These are phyloP conservation scores for Hydropsyche tenuis DNA, from an alignment of 1,140 invertebrate genomes.

Conservation along the genomic window DNA sequence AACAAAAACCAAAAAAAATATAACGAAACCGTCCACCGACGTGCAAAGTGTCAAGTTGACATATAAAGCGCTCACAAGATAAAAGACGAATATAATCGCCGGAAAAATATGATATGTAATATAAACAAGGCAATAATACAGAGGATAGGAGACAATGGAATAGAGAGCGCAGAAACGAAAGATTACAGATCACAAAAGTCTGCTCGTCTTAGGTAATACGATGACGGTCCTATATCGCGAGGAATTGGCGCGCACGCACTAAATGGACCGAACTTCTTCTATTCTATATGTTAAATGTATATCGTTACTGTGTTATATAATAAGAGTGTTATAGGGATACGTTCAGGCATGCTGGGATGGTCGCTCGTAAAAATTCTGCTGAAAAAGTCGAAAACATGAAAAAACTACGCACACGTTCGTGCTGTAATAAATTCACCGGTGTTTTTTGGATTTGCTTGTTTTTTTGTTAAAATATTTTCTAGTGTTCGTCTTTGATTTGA, in stretches of 20 bases:
- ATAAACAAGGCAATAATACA: conserved; percentile 36
- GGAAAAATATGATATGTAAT: conserved; percentile 32
- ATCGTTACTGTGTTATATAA: too few species aligned
- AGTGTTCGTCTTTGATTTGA: too few species aligned
- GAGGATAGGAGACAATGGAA: conserved; percentile 11
- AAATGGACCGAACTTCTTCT: conserved; percentile 10
- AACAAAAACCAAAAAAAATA: too few species aligned
- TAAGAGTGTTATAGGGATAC: too few species aligned
- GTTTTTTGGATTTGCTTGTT: too few species aligned
- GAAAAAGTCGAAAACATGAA: background rate
- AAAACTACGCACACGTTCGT: background rate
- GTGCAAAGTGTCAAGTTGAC: conserved; percentile 13
- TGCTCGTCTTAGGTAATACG: conserved; percentile 23
- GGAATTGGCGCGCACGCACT: background rate
- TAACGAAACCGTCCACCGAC: background rate
- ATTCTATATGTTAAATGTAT: too few species aligned
- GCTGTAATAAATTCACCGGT: too few species aligned
- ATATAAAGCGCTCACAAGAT: too few species aligned
- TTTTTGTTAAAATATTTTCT: too few species aligned
- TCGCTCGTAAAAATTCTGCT: conserved; percentile 21
- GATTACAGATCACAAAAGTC: conserved; percentile 23
- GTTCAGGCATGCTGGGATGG: too few species aligned
- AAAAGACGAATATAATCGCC: background rate
- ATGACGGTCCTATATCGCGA: background rate
- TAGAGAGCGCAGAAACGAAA: background rate